Evolutionary conservation across 2,888 invertebrate species (phyloP).

Genomic region (Microctonus brassicae): DNA sequence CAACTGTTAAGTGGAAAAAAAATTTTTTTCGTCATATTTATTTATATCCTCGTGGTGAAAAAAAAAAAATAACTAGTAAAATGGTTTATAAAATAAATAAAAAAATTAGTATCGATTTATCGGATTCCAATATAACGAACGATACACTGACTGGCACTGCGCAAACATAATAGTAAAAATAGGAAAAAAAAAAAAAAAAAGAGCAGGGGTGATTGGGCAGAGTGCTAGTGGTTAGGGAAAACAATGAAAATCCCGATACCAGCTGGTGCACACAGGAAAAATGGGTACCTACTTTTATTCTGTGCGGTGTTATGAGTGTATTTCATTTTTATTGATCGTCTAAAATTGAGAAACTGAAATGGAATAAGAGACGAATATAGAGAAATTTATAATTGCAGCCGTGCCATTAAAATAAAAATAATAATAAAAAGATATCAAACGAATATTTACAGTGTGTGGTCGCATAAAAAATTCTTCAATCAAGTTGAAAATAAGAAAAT

Average conservation of each 20-base stretch:
- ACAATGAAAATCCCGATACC: slow-evolving; percentile 41
- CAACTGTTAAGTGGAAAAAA: too few species aligned
- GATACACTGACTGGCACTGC: slow-evolving; percentile 33
- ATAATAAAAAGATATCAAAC: slow-evolving; percentile 17
- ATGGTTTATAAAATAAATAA: slow-evolving; percentile 17
- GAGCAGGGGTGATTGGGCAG: slow-evolving; percentile 16
- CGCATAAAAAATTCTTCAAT: slow-evolving; percentile 11
- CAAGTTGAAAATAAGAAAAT: background rate
- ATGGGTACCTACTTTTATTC: slow-evolving; percentile 60
- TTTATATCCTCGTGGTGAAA: too few species aligned
- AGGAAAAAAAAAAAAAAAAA: slow-evolving; percentile 27
- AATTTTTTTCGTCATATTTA: too few species aligned
- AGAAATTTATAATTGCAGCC: slow-evolving; percentile 12
- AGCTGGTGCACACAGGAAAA: slow-evolving; percentile 44
- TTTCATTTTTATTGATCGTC: slow-evolving; percentile 58
- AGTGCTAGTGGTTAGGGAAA: background rate
- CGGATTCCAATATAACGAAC: slow-evolving; percentile 31
- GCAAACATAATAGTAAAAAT: slow-evolving; percentile 42
- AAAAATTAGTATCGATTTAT: slow-evolving; percentile 39
- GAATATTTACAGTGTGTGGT: slow-evolving; percentile 21
- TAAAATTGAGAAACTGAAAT: slow-evolving; percentile 65
- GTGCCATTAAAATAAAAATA: slow-evolving; percentile 27
- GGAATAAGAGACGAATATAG: slow-evolving; percentile 33
- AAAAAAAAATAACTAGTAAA: background rate
- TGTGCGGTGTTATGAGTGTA: slow-evolving; percentile 44